These are phyloP conservation scores for Drosophila kurseongensis DNA, from an alignment of 1,140 invertebrate genomes.

Conservation along the genomic window DNA sequence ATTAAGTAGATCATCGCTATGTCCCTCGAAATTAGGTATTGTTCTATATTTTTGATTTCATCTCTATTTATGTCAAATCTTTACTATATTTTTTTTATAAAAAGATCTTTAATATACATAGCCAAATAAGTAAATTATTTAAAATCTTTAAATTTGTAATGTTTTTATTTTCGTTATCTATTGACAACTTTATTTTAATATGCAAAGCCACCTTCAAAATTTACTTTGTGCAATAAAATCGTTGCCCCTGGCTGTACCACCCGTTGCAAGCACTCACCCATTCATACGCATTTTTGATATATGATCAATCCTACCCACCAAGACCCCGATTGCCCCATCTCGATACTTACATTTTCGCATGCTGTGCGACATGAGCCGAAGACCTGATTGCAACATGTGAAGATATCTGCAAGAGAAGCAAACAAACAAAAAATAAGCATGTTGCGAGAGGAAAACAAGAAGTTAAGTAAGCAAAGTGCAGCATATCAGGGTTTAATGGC, in stretches of 20 bases:
- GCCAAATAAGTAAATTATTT: too few relatives aligned
- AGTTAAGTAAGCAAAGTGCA: slow-evolving; percentile 51
- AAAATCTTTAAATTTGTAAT: too few relatives aligned
- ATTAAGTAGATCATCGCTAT: too few relatives aligned
- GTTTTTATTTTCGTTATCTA: background rate
- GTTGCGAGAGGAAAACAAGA: slow-evolving; percentile 29
- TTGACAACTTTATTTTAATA: background rate
- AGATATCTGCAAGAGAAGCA: slow-evolving; percentile 74
- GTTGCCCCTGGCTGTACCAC: slow-evolving; percentile 12
- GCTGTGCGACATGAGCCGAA: slow-evolving; percentile 83
- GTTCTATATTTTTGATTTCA: too few relatives aligned
- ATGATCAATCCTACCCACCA: slow-evolving; percentile 27
- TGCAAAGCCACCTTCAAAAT: background rate
- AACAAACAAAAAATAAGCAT: slow-evolving; percentile 37
- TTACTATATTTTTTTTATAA: too few relatives aligned
- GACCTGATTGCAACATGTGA: slow-evolving; percentile 81
- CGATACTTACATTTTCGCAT: slow-evolving; percentile 82
- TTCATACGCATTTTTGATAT: slow-evolving; percentile 35
- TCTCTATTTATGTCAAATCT: too few relatives aligned
- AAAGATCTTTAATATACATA: too few relatives aligned
- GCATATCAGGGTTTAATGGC: slow-evolving; percentile 58
- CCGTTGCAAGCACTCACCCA: slow-evolving; percentile 22
- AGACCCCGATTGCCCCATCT: background rate
- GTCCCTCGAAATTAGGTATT: too few relatives aligned
- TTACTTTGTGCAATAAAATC: slow-evolving; percentile 2